phyloP scores from a whole-genome alignment of 2,797 vertebrate genomes.

The Chiroxiphia lanceolata region DNA sequence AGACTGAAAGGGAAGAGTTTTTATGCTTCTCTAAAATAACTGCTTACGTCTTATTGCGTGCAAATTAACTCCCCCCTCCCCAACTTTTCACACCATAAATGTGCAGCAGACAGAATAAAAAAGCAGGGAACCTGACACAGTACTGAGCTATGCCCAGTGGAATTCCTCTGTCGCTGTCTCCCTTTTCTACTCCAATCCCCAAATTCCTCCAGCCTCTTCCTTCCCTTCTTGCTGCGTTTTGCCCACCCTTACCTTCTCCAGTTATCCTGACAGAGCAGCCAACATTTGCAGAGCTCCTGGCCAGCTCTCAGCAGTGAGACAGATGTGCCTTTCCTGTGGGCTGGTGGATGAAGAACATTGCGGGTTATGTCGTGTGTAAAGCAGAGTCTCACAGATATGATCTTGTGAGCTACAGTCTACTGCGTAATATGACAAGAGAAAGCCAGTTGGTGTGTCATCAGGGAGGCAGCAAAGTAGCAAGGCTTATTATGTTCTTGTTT shows the following conservation, averaged over 20 bases:
- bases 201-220: neutral
- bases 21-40: neutral
- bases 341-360: neutral
- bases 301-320: neutral
- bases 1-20: neutral
- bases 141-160: neutral
- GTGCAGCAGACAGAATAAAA: neutral
- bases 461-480: neutral
- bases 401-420: neutral
- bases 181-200: neutral
- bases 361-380: neutral
- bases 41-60: neutral
- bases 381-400: neutral
- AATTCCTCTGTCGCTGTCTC: neutral
- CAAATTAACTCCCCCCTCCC: neutral
- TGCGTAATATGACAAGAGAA: neutral
- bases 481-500: slow-evolving; percentile 4
- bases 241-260: neutral
- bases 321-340: neutral
- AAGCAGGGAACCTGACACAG: neutral
- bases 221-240: neutral
- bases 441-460: neutral
- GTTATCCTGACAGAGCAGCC: neutral
- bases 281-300: neutral
- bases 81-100: neutral